phyloP scores from a whole-genome alignment of 2,888 invertebrate genomes.

The Troilus luridus region DNA sequence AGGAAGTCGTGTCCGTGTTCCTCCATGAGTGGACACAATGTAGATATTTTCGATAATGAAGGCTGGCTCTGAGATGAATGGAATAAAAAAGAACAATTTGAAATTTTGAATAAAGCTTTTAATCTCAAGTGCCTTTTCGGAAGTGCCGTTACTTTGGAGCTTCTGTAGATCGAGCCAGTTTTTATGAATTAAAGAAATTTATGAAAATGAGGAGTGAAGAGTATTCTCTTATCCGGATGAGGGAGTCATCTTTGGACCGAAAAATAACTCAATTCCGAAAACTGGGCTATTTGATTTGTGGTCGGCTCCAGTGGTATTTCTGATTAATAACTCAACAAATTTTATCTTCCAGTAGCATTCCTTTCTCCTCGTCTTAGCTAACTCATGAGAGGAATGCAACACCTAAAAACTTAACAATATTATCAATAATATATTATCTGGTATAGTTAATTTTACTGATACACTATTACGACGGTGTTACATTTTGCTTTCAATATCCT shows the following conservation, averaged over 20 bases:
- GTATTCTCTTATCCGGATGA: not conserved
- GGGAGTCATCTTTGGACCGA: not conserved
- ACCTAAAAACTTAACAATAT: too few relatives aligned
- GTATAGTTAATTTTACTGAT: too few relatives aligned
- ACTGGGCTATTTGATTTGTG: not conserved
- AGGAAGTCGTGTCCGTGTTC: not conserved
- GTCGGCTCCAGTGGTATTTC: not conserved
- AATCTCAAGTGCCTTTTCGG: not conserved
- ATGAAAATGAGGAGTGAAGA: constrained; percentile 12
- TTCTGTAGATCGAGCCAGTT: not conserved
- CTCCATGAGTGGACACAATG: not conserved
- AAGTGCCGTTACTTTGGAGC: not conserved
- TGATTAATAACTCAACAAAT: constrained; percentile 15
- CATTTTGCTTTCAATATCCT: too few relatives aligned
- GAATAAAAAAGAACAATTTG: not conserved
- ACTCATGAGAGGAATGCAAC: not conserved
- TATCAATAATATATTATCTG: too few relatives aligned
- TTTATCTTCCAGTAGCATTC: not conserved
- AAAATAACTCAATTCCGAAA: not conserved
- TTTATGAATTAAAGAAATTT: constrained; percentile 27
- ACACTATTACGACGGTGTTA: too few relatives aligned
- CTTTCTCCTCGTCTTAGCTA: not conserved
- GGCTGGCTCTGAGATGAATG: not conserved
- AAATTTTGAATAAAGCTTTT: not conserved
- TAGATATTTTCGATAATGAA: constrained; percentile 24